A percentile compares a stretch with the other conserved stretches of the same genome.
These are phyloP conservation scores for Circaetus cinerascens DNA, from an alignment of 2,113 vertebrate genomes.

Conservation along the genomic window DNA sequence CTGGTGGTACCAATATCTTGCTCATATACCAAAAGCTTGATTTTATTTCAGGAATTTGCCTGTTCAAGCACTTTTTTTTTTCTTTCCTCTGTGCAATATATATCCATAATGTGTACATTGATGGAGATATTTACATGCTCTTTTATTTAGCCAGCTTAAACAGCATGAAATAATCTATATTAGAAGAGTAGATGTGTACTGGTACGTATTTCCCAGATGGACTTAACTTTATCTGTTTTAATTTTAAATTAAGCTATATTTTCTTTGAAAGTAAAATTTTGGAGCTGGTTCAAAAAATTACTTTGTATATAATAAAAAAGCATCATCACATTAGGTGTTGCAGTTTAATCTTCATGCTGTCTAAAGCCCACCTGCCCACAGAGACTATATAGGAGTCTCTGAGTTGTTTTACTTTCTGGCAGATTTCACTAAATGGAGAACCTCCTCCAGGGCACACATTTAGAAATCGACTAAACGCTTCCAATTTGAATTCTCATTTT, in stretches of 20 bases:
- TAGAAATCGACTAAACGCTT: constrained; percentile 38
- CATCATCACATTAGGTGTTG: background rate
- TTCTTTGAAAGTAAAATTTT: background rate
- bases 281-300: background rate
- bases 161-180: background rate
- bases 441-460: constrained; percentile 27
- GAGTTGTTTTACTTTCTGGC: constrained; percentile 21
- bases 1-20: background rate
- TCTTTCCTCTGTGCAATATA: background rate
- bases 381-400: background rate
- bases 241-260: constrained; percentile 27
- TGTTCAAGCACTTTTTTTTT: background rate
- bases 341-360: constrained; percentile 12
- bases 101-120: background rate
- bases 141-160: background rate
- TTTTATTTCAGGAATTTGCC: background rate
- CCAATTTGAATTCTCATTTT: constrained; percentile 53
- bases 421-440: constrained; percentile 37
- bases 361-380: constrained; percentile 24
- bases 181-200: background rate
- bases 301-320: constrained; percentile 15
- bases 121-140: background rate
- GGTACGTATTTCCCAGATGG: background rate
- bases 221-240: constrained; percentile 6
- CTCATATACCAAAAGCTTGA: background rate